Evolutionary conservation across 1,140 invertebrate genomes (phyloP), one percentile per base, ranked within the genome.

Genomic region (Oreohelix idahoensis): DNA sequence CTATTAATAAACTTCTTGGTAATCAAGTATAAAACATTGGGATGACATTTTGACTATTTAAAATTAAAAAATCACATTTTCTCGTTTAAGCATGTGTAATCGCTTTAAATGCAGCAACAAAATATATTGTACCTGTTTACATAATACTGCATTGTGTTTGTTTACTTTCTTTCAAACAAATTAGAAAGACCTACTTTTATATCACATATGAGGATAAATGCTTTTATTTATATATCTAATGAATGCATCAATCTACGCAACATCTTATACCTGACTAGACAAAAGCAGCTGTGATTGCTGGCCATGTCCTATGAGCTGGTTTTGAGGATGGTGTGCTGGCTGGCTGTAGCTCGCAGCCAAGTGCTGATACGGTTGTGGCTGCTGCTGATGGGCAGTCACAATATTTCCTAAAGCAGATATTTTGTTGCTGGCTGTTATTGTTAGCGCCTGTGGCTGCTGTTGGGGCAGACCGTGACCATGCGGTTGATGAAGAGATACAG

Each of bases 381-480:
- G 84, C 36, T 81, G 78, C 32, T 73, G 71, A 32, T 63, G 58
- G n/a, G 76, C 71, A 74, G 83, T 77, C 29, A 85, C 81, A 36
- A 83, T 74, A 63, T 70, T 81, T 38, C 78, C 83, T 58, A 83
- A 86, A 53, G 79, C 79, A 35, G 81, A 76, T 11, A 73, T 73
- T 71, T 83, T 83, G 63, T 53, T 81, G 51, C n/a, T 49, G 26
- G 69, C 73, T 63, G 73, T n/a, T 70, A 76, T 23, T 29, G 49
- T 32, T 45, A 76, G 81, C 13, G 58, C 51, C 76, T 83, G 84
- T 0, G 80, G n/a, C 53, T 63, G 75, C 5, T 69, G 74, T 81
- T 81, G 85, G 82, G 39, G 79, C 42, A 80, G 39, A 66, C 51
- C 83, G 83, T 39, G 85, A 83, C 83, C 76, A 69, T 86, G 63